A percentile compares a stretch with the other conserved stretches of the same genome.
Conservation (phyloP, 1,140 invertebrate species). For the Listronotus oregonensis region DNA sequence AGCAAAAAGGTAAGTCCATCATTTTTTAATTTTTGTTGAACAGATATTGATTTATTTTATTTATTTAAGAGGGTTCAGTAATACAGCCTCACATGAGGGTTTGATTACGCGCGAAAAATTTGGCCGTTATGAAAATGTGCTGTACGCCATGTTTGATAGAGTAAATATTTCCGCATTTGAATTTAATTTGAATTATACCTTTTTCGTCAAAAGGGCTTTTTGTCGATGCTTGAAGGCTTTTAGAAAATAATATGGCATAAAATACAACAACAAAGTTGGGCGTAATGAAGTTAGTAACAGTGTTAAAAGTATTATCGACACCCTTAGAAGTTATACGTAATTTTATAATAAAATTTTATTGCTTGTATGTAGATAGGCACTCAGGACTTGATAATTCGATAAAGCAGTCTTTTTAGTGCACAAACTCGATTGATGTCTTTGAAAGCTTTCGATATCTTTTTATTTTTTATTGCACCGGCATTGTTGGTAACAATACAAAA, state of each 20-base stretch:
- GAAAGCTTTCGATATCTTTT: slow-evolving; percentile 7
- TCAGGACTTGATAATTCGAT: slow-evolving; percentile 46
- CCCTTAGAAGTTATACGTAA: slow-evolving; percentile 45
- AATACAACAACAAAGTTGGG: slow-evolving; percentile 39
- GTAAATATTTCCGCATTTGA: no score
- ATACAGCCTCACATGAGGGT: no score
- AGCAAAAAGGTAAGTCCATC: no score
- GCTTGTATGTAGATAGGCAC: slow-evolving; percentile 47
- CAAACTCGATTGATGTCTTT: slow-evolving; percentile 40
- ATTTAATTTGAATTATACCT: no score
- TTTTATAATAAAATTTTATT: slow-evolving; percentile 49
- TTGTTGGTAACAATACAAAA: no score
- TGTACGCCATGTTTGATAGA: no score
- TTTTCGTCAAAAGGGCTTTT: slow-evolving; percentile 13
- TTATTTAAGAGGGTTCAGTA: no score
- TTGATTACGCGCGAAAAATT: no score
- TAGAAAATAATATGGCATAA: slow-evolving; percentile 27
- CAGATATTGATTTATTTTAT: no score
- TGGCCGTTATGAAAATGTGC: no score
- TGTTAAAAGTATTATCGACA: slow-evolving; percentile 45
- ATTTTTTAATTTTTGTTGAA: no score
- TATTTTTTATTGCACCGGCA: neutral
- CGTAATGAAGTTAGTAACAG: slow-evolving; percentile 40
- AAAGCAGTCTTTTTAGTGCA: slow-evolving; percentile 44
- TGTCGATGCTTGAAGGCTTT: slow-evolving; percentile 24